Percentiles rank a stretch among this genome's conserved stretches.
Evolutionary conservation across 2,113 vertebrate species (phyloP).

Genomic region (Chunga burmeisteri): DNA sequence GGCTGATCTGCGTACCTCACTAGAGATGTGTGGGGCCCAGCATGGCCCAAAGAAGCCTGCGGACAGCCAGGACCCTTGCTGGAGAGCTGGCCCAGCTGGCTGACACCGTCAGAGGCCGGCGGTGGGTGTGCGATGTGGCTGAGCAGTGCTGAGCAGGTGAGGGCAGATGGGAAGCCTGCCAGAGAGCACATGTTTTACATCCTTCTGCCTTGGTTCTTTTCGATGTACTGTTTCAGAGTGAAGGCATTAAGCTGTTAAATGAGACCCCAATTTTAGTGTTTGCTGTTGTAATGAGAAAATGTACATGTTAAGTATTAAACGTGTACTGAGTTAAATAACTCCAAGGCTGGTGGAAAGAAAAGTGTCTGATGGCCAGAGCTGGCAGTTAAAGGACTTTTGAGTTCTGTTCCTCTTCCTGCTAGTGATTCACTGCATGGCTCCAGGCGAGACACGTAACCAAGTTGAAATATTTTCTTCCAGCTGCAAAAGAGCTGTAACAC

Average conservation of each 20-base stretch:
- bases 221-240: neutral
- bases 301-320: neutral
- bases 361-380: neutral
- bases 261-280: neutral
- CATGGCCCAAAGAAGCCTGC: neutral
- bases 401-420: constrained; percentile 21
- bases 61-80: fast-evolving
- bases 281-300: neutral
- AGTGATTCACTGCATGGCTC: constrained; percentile 17
- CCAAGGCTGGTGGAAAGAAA: neutral
- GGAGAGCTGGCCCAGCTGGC: neutral
- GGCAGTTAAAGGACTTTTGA: neutral
- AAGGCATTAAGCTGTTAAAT: neutral
- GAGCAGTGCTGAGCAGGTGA: neutral
- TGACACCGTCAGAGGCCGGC: neutral
- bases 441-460: neutral
- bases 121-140: fast-evolving
- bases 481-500: neutral
- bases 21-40: neutral
- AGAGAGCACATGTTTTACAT: neutral
- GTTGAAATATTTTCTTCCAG: constrained; percentile 17
- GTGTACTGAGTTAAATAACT: neutral
- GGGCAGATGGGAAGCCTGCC: neutral
- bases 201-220: neutral
- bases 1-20: neutral